phyloP scores from a whole-genome alignment of 2,888 invertebrate genomes.

The Tethea ocularis region DNA sequence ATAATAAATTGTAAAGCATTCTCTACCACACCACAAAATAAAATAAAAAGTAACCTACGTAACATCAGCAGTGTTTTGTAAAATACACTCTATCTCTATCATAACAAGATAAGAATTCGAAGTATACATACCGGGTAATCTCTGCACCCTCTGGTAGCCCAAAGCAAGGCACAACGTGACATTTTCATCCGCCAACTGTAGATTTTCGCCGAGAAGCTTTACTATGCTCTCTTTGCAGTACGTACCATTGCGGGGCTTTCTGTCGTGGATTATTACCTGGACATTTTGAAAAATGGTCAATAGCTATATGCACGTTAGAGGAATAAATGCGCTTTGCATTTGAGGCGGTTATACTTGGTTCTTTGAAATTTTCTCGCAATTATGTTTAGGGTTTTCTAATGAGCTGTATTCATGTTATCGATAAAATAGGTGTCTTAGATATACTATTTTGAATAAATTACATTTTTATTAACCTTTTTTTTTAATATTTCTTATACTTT shows the following conservation, averaged over 20 bases:
- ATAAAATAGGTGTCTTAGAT: too few species aligned
- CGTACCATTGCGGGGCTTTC: constrained; percentile 77
- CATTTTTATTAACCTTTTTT: too few species aligned
- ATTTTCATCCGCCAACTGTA: constrained; percentile 77
- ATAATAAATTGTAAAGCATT: background rate
- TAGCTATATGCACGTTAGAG: background rate
- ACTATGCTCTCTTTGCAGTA: constrained; percentile 79
- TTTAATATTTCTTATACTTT: too few species aligned
- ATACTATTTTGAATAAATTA: too few species aligned
- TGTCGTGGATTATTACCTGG: constrained; percentile 78
- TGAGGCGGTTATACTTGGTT: background rate
- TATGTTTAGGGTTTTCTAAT: background rate
- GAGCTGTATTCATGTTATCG: background rate
- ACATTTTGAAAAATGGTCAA: constrained; percentile 24
- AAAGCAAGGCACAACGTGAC: constrained; percentile 76
- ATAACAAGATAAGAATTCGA: background rate
- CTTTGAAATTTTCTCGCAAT: background rate
- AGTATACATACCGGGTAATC: constrained; percentile 67
- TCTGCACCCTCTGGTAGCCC: constrained; percentile 77
- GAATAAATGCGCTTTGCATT: background rate
- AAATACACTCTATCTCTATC: background rate
- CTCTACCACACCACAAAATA: background rate
- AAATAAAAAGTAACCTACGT: background rate
- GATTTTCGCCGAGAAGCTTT: constrained; percentile 74
- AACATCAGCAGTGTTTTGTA: background rate